Base-by-base conservation (phyloP, 2,888 invertebrate species). In the Achlya flavicornis region DNA sequence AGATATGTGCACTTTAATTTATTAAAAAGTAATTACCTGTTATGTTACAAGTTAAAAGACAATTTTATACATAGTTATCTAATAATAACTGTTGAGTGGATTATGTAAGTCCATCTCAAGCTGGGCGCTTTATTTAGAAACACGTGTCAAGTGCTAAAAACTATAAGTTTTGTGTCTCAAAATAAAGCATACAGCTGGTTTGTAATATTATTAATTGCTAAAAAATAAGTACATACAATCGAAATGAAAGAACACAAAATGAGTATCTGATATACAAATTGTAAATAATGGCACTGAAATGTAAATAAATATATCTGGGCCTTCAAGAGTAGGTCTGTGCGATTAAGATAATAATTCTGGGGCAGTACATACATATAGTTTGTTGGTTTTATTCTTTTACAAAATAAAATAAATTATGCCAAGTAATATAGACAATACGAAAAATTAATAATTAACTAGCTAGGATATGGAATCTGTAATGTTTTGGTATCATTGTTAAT, bases 1-100 rank as follows among this genome's bases (percentile, higher is more conserved):
- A 84, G 84, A 87, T 88, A 87, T 87, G 88, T 88, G 88, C 87
- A 88, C 83, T 87, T 88, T 86, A 88, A 87, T 88, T 87, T 87
- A 88, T 83, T 88, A 81, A 85, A 87, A 85, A 74, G 71, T 73
- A 74, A 77, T 81, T 81, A 81, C 80, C 77, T 77, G 80, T 80
- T 85, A 84, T 82, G 74, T 80, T 84, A 84, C 80, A 84, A 81
- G 77, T 78, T 83, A 71, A 79, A 77, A 79, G 80, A 79, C 79
- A 82, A 78, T 78, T 77, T 77, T 74, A 77, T 75, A 72, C 73
- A 73, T 67, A 70, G 63, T 69, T 62, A 71, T 72, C 70, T 73
- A 72, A 69, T 66, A 64, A 63, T 66, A 66, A 66, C 64, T 60
- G 46, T 41, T 64, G 62, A 63, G 63, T 64, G 60, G 57, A 64